These are phyloP conservation scores for Bufotes viridis DNA, from an alignment of 2,797 vertebrate species.

Conservation along the genomic window DNA sequence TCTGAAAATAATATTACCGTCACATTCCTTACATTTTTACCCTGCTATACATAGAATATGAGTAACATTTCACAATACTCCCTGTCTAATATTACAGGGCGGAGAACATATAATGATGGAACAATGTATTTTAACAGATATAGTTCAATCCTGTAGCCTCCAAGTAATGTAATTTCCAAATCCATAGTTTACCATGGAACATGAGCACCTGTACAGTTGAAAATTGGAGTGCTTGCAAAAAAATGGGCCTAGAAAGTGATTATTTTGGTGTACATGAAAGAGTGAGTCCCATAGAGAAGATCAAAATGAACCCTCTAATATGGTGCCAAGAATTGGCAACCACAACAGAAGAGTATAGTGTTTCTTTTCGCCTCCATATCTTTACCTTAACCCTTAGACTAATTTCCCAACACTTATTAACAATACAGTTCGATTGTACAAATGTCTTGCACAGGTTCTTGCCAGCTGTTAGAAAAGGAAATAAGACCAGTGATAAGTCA, in stretches of 20 bases:
- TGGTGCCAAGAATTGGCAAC: no score
- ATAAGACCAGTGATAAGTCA: no score
- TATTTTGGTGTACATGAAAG: no score
- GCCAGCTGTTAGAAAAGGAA: no score
- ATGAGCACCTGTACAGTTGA: neutral
- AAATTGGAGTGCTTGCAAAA: neutral
- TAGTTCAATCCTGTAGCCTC: neutral
- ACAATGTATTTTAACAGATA: neutral
- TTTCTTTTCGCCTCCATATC: neutral
- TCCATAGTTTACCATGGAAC: neutral
- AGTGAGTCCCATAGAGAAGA: no score
- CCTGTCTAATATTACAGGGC: neutral
- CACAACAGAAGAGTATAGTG: neutral
- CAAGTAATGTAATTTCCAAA: neutral
- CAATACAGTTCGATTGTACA: neutral
- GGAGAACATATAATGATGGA: neutral
- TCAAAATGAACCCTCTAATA: no score
- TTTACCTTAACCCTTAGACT: neutral
- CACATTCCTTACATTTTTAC: slow-evolving; percentile 19
- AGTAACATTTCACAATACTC: slow-evolving; percentile 16
- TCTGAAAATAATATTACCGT: slow-evolving; percentile 31
- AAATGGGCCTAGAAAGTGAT: neutral
- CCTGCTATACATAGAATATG: slow-evolving; percentile 17
- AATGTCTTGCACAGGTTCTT: no score
- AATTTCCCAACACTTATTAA: neutral